phyloP scores from a whole-genome alignment of 2,113 vertebrate species.

The Amphilophus citrinellus region DNA sequence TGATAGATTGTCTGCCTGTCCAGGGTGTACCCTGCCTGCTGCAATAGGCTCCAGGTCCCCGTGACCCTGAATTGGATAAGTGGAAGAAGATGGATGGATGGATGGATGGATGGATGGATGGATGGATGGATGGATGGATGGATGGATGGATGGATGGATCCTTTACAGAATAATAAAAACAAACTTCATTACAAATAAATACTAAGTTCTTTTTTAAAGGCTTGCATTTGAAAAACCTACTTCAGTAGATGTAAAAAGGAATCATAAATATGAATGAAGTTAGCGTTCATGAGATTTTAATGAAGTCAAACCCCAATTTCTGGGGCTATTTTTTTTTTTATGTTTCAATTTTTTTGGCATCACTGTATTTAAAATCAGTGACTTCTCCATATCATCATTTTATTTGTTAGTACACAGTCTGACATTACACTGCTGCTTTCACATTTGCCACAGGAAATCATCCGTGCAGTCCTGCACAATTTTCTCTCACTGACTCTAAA shows the following conservation, averaged over 20 bases:
- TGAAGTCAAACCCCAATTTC: not conserved
- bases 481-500: not conserved
- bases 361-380: not conserved
- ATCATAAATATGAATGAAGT: not conserved
- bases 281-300: not conserved
- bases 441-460: not conserved
- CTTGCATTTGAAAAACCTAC: not conserved
- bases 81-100: too few relatives aligned
- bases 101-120: too few relatives aligned
- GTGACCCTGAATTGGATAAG: too few relatives aligned
- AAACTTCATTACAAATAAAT: not conserved
- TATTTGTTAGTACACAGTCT: not conserved
- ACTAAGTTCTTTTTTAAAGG: not conserved
- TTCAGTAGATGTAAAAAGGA: slow-evolving; percentile 1
- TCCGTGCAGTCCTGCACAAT: not conserved
- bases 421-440: not conserved
- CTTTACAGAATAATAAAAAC: not conserved
- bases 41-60: too few relatives aligned
- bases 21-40: too few relatives aligned
- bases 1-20: too few relatives aligned
- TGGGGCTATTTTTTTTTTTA: not conserved
- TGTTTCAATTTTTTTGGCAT: not conserved
- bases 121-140: too few relatives aligned
- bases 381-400: not conserved
- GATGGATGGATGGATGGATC: not conserved